Conservation (phyloP, 1,140 invertebrate species). For the Drosophila paulistorum region DNA sequence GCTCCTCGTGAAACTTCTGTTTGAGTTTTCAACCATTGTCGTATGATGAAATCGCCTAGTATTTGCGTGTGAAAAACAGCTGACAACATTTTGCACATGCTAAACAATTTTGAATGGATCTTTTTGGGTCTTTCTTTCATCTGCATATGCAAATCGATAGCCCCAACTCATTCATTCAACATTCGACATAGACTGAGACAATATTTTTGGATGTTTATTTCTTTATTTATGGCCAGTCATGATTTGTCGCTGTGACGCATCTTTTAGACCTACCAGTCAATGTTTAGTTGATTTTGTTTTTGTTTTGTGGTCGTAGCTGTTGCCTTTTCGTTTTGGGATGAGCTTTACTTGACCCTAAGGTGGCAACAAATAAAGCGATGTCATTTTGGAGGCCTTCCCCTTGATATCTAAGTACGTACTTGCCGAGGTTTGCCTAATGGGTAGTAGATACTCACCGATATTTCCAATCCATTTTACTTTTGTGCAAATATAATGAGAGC, state of each 20-base stretch:
- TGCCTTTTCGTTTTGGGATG: neutral
- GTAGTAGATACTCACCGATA: constrained; percentile 86
- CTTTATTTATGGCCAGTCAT: neutral
- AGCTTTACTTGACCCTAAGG: constrained; percentile 8
- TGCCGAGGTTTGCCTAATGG: neutral
- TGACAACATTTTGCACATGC: constrained; percentile 43
- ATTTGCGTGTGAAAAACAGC: constrained; percentile 47
- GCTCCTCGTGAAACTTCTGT: neutral
- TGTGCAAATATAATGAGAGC: constrained; percentile 93
- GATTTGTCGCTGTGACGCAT: constrained; percentile 2
- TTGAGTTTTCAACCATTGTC: constrained; percentile 1
- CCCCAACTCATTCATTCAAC: constrained; percentile 1
- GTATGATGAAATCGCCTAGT: constrained; percentile 40
- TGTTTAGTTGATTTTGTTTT: neutral
- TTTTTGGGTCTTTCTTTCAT: constrained; percentile 16
- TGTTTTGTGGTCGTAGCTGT: neutral
- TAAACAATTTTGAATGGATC: constrained; percentile 40
- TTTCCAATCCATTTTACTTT: constrained; percentile 96
- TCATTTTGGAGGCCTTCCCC: neutral
- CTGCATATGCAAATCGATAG: constrained; percentile 22
- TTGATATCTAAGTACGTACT: neutral
- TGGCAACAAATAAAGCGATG: neutral
- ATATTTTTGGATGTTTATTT: constrained; percentile 3
- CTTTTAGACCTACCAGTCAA: neutral
- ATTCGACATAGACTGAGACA: neutral